phyloP scores from a whole-genome alignment of 2,113 vertebrate genomes.

The Syngnathus floridae region DNA sequence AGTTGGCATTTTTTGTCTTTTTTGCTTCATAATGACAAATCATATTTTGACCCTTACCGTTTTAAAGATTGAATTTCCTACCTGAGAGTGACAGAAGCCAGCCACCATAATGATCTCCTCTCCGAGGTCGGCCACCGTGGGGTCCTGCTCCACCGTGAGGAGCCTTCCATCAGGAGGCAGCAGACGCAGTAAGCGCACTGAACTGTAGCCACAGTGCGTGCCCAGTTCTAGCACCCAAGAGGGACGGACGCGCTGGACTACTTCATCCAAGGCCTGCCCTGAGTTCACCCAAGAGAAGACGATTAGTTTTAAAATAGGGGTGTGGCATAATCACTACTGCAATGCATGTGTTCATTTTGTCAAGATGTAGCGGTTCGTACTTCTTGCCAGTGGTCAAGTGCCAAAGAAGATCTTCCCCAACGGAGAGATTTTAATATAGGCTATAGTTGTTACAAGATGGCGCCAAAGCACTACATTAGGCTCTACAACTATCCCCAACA shows the following conservation, averaged over 20 bases:
- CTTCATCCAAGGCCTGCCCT: slow-evolving; percentile 57
- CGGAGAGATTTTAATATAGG: too few species aligned
- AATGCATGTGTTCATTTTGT: too few species aligned
- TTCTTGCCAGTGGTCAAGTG: too few species aligned
- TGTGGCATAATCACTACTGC: too few species aligned
- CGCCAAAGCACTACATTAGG: too few species aligned
- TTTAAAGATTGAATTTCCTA: background rate
- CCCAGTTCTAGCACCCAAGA: slow-evolving; percentile 57
- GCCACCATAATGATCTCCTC: slow-evolving; percentile 68
- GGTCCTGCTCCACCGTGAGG: slow-evolving; percentile 64
- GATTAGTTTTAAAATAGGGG: background rate
- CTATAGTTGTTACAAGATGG: too few species aligned
- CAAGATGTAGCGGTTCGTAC: too few species aligned
- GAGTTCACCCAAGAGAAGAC: background rate
- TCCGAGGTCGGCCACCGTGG: slow-evolving; percentile 46
- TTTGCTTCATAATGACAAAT: too few species aligned
- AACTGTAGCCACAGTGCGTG: slow-evolving; percentile 63
- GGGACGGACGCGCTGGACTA: slow-evolving; percentile 36
- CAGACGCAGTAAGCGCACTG: slow-evolving; percentile 55
- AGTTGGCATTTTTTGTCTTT: background rate
- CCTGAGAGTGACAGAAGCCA: slow-evolving; percentile 61
- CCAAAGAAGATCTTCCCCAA: too few species aligned
- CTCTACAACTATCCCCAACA: too few species aligned
- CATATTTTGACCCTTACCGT: too few species aligned
- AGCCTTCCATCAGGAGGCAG: slow-evolving; percentile 55